phyloP scores from a whole-genome alignment of 2,113 vertebrate genomes.

The Crotophaga sulcirostris region DNA sequence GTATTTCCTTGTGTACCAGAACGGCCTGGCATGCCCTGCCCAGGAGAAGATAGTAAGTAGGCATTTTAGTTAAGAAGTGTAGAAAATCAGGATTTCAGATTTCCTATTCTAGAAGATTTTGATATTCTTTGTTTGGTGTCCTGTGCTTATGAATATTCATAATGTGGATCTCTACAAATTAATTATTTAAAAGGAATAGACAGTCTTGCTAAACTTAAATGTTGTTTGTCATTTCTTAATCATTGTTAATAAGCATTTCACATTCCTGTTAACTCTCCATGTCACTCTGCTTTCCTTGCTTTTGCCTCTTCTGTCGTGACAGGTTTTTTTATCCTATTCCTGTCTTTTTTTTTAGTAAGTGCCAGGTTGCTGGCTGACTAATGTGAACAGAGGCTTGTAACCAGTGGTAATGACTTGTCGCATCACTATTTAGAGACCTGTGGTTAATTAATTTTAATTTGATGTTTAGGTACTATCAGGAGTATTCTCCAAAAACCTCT shows the following conservation, averaged over 20 bases:
- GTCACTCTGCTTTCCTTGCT: slow-evolving; percentile 41
- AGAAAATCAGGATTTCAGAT: not conserved
- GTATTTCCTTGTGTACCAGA: slow-evolving; percentile 97
- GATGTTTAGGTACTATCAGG: not conserved
- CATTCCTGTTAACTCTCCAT: slow-evolving; percentile 2
- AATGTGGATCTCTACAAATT: not conserved
- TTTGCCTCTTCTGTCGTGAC: not conserved
- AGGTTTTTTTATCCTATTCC: not conserved
- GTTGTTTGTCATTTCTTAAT: slow-evolving; percentile 30
- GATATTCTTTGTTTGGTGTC: not conserved
- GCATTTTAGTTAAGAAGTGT: not conserved
- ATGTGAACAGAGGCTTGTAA: not conserved
- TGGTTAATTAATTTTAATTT: not conserved
- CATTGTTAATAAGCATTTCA: slow-evolving; percentile 47
- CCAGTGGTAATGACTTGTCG: not conserved
- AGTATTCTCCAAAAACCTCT: not conserved
- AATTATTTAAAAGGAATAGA: not conserved
- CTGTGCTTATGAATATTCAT: not conserved
- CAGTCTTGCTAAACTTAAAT: not conserved
- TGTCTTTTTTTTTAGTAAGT: not conserved
- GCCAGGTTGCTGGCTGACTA: not conserved
- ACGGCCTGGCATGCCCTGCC: slow-evolving; percentile 96
- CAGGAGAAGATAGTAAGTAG: slow-evolving; percentile 96
- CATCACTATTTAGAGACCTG: not conserved
- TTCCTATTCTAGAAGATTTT: not conserved